Base-by-base conservation (phyloP, 1,140 invertebrate species). In the Orchesella cincta region DNA sequence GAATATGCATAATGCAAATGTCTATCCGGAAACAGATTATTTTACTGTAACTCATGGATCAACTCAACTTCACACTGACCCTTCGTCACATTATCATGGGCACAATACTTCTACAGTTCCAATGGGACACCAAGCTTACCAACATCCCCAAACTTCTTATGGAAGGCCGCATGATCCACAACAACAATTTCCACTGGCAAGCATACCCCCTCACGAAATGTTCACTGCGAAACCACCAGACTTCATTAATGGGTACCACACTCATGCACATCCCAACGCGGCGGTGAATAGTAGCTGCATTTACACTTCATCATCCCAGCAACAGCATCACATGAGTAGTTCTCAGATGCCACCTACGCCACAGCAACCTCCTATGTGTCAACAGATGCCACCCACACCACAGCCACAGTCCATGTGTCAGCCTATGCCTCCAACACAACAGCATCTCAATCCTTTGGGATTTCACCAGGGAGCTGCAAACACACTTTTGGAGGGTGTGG, bases 1-100 rank as follows among this genome's bases (percentile, higher is more conserved):
- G 57, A 78, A 81, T 76, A 82, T 84, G 84, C 79, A 81, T 83
- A 46, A 51, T 3, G 33, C 77, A 1, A 83, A 81, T 73, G 71
- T 73, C 16, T 74, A 64, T 2, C 75, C 78, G 36, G 78, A 75
- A 26, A 73, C 34, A 1, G 82, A 77, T 62, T 51, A 23, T 18
- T 75, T 62, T 23, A 72, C 76, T 3, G 85, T 83, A 33, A 77
- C 80, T 16, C 82, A 82, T 14, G 33, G 79, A 5, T 46, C 78
- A 28, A n/a, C n/a, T n/a, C n/a, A 18, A 51, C 29, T 26, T 64
- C 26, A 28, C 16, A 70, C 54, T 70, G 23, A 23, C 23, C 31
- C 34, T n/a, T n/a, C n/a, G n/a, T n/a, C n/a, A n/a, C n/a, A n/a
- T n/a, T 74, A 76, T 73, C 57, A 82, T 83, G 12, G 77, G 28